Base-by-base conservation (phyloP, 2,797 vertebrate genomes). In the Poeciliopsis turneri region DNA sequence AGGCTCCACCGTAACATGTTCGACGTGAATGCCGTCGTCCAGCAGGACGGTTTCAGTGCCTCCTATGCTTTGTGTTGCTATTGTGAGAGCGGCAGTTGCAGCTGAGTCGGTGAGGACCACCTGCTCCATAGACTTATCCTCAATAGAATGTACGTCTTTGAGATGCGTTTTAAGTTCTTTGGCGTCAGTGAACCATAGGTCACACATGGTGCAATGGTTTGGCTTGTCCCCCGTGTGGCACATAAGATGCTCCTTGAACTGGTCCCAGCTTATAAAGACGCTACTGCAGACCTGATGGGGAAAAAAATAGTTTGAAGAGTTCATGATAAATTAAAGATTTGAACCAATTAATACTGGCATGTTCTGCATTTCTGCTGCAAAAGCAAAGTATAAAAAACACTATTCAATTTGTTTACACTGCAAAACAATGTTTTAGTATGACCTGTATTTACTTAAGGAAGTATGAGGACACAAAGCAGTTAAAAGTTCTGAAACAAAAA, bases 261-360 rank as follows among this genome's bases (percentile, higher is more conserved):
- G 97, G 90, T 99, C 98, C 98, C 98, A 99, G 93, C 97, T 97
- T 93, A 98, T 99, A 91, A 99, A 99, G n/a, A 99, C 96, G 36
- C 97, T 98, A 92, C 96, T 97, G 92, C 98, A 99, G 74, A 99
- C 98, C 98, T 99, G 77, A 80, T 18, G 91, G 64, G 18, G 3
- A 23, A 57, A 47, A 15, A 11, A 39, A 33, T 33, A 46, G 45
- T 23, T 25, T 28, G 36, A 43, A 75, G 28, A 76, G 25, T 70
- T 23, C 9, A 51, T 51, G 49, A 23, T 23, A 9, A 51, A 4
- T 25, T 53, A 3, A 10, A 53, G 8, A 53, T 25, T 53, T 53
- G 23, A n/a, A 28, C 12, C 12, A 59, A n/a, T 59, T 59, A 25
- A 23, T 53, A 53, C 51, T 53, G 55, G 13, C 12, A 15, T 30